phyloP scores from a whole-genome alignment of 2,797 vertebrate genomes.

The Thunnus albacares region DNA sequence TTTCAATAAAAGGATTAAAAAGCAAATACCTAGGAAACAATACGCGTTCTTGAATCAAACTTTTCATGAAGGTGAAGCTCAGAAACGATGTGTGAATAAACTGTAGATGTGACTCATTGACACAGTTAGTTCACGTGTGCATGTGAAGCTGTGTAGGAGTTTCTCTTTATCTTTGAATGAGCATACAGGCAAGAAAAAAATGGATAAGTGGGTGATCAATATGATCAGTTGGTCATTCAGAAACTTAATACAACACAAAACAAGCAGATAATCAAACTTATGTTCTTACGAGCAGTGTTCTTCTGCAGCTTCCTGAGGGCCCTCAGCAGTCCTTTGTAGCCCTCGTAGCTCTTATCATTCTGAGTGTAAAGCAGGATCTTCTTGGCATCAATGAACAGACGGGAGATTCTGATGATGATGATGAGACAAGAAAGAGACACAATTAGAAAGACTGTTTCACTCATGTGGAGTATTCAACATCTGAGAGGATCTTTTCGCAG shows the following conservation, averaged over 20 bases:
- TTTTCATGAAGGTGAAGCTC: neutral
- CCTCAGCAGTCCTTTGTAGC: conserved; percentile 89
- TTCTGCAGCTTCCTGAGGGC: conserved; percentile 89
- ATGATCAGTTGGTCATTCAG: neutral
- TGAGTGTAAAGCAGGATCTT: conserved; percentile 94
- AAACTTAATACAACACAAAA: neutral
- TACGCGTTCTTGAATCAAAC: neutral
- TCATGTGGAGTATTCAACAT: neutral
- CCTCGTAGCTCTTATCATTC: conserved; percentile 92
- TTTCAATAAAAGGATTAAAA: neutral
- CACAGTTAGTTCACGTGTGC: neutral
- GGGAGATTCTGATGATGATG: conserved; percentile 89
- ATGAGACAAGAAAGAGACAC: neutral
- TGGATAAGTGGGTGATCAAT: neutral
- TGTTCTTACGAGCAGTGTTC: conserved; percentile 87
- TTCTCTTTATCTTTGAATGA: neutral
- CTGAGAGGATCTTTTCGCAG: neutral
- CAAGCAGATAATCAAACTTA: neutral
- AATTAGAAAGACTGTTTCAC: conserved; percentile 17
- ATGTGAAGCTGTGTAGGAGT: neutral
- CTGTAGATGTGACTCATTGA: conserved; percentile 21
- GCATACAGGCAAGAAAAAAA: neutral
- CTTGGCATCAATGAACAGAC: conserved; percentile 92
- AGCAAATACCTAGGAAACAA: neutral
- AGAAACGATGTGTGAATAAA: conserved; percentile 11